phyloP scores from a whole-genome alignment of 2,888 invertebrate genomes.

The Byasa hedistus region DNA sequence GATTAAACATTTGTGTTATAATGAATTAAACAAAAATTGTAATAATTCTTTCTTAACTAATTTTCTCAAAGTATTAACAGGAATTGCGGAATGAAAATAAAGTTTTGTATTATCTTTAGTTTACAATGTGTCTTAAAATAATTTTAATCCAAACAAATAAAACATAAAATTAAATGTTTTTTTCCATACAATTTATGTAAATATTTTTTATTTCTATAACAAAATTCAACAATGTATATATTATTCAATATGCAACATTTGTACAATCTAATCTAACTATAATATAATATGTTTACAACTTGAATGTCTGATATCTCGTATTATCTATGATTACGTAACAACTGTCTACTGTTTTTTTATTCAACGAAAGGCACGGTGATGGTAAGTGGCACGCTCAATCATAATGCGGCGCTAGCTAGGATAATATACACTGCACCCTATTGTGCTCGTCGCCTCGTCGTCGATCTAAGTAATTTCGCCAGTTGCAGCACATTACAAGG shows the following conservation, averaged over 20 bases:
- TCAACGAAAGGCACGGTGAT: too few relatives aligned
- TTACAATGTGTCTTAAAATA: neutral
- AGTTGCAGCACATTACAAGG: too few relatives aligned
- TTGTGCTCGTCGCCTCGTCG: too few relatives aligned
- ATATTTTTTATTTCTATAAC: constrained; percentile 5
- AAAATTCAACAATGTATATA: constrained; percentile 23
- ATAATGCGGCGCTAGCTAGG: too few relatives aligned
- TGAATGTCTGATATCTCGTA: constrained; percentile 9
- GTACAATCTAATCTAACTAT: constrained; percentile 16
- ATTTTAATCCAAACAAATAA: neutral
- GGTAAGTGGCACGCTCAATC: too few relatives aligned
- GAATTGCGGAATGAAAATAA: neutral
- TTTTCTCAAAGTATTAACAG: too few relatives aligned
- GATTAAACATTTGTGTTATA: too few relatives aligned
- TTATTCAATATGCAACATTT: constrained; percentile 17
- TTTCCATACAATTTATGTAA: constrained; percentile 4
- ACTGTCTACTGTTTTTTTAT: neutral
- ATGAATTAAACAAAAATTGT: too few relatives aligned
- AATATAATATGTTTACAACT: constrained; percentile 6
- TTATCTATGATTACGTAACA: constrained; percentile 14
- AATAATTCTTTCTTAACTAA: too few relatives aligned
- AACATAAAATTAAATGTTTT: neutral
- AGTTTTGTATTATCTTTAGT: neutral
- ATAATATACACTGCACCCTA: too few relatives aligned
- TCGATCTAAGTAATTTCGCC: too few relatives aligned